These are phyloP conservation scores for Caerostris extrusa DNA, from an alignment of 1,140 invertebrate species.

Conservation along the genomic window DNA sequence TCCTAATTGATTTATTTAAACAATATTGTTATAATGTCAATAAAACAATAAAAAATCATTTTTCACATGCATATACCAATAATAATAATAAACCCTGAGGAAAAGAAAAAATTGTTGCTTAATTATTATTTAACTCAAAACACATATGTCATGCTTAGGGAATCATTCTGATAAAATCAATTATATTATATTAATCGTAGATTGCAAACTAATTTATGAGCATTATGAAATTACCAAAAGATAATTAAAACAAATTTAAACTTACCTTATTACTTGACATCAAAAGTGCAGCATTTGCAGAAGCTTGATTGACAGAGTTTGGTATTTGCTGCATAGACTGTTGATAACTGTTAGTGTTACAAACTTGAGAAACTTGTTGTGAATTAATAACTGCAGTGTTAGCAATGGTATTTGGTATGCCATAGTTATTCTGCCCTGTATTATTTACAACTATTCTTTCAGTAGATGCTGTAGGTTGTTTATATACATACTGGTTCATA, in stretches of 20 bases:
- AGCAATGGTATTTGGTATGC: not conserved
- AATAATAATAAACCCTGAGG: too few relatives aligned
- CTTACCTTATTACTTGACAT: conserved; percentile 7
- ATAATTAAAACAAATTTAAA: not conserved
- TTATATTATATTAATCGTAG: too few relatives aligned
- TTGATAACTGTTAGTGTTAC: not conserved
- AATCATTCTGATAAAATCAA: too few relatives aligned
- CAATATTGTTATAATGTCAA: too few relatives aligned
- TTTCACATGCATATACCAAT: too few relatives aligned
- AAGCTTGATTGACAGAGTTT: not conserved
- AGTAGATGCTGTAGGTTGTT: not conserved
- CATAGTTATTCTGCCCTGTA: not conserved
- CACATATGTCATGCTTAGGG: too few relatives aligned
- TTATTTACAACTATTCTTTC: conserved; percentile 30
- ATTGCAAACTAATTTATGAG: too few relatives aligned
- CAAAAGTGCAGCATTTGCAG: not conserved
- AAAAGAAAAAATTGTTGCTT: too few relatives aligned
- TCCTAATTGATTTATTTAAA: too few relatives aligned
- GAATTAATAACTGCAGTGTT: not conserved
- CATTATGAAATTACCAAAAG: too few relatives aligned
- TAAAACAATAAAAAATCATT: too few relatives aligned
- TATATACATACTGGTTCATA: not conserved
- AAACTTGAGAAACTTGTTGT: conserved; percentile 30
- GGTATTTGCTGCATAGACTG: not conserved
- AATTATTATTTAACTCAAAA: too few relatives aligned